These are phyloP conservation scores for Trachops cirrhosus DNA, from an alignment of 2,797 vertebrate species.

Conservation along the genomic window DNA sequence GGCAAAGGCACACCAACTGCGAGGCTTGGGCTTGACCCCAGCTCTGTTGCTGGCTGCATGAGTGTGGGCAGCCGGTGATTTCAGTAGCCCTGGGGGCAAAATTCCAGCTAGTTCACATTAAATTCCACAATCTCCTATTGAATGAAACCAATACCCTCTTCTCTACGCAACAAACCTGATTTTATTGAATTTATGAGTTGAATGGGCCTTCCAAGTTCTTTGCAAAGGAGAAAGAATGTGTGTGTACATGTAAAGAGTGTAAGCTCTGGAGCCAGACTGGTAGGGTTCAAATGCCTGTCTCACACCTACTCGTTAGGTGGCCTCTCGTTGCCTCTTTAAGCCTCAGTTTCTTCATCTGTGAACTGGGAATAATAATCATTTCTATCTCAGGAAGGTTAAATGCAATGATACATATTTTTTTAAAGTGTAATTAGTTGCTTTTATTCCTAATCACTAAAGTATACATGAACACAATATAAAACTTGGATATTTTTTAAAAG, in stretches of 20 bases:
- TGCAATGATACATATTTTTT: background rate
- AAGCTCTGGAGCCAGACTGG: background rate
- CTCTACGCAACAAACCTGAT: background rate
- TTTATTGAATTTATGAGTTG: background rate
- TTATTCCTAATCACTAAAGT: background rate
- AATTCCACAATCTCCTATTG: background rate
- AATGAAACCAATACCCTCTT: background rate
- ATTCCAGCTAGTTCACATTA: background rate
- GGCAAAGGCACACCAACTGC: background rate
- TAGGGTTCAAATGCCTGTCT: background rate
- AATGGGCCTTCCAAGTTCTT: background rate
- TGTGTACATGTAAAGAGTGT: background rate
- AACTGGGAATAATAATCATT: background rate
- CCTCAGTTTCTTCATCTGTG: slow-evolving; percentile 11
- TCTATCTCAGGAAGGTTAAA: background rate
- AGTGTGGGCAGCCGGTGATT: background rate
- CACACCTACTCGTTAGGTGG: background rate
- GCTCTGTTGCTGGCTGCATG: background rate
- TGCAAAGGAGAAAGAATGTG: background rate
- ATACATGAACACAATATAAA: background rate
- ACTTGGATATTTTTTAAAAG: background rate
- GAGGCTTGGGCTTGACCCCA: background rate
- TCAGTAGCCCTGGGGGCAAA: background rate
- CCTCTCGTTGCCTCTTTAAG: background rate
- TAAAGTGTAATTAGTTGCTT: background rate